Evolutionary conservation across 2,888 invertebrate species (phyloP), one percentile per base, ranked within the genome.

Genomic region (Julus scandinavius): DNA sequence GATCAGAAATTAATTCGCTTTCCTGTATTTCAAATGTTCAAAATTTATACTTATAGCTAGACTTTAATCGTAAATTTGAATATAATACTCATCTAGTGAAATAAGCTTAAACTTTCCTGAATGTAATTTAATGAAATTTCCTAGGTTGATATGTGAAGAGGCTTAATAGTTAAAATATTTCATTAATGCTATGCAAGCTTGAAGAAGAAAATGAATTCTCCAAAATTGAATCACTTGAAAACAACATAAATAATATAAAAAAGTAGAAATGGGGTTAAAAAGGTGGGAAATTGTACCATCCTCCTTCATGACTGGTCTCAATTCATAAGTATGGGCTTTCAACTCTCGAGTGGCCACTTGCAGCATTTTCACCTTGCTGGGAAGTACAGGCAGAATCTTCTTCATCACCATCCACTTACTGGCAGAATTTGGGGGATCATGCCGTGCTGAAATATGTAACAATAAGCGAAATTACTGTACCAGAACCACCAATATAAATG

Each of bases 311-410:
- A 87, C 41, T 29, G 87, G 40, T 63, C n/a, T 87, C 63, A 87
- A 63, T 58, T 87, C 87, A 49, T 87, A 63, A 5, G 17, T 58
- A 50, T 88, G 41, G 63, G 63, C 45, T 84, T 84, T 88, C 84
- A 88, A 49, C 88, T 88, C 45, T 63, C 83, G 83, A 38, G 88
- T 84, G 45, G 88, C 88, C 84, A 83, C 13, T 49, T 88, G 88
- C 20, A 88, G 85, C 88, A 54, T 86, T 88, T 87, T 89, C 80
- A 88, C 88, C 86, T 89, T 89, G 87, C 87, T 89, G 7, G 89
- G 89, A 72, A 89, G 63, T 49, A 89, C 89, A 11, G 89, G 89
- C 38, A 89, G 63, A 41, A 89, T 89, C 58, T 89, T 89, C 72
- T 89, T 89, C 87, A 88, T 89, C 40, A 87, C 88, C n/a, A 72